Evolutionary conservation across 2,888 invertebrate genomes (phyloP).

Genomic region (Epinotia bilunana): DNA sequence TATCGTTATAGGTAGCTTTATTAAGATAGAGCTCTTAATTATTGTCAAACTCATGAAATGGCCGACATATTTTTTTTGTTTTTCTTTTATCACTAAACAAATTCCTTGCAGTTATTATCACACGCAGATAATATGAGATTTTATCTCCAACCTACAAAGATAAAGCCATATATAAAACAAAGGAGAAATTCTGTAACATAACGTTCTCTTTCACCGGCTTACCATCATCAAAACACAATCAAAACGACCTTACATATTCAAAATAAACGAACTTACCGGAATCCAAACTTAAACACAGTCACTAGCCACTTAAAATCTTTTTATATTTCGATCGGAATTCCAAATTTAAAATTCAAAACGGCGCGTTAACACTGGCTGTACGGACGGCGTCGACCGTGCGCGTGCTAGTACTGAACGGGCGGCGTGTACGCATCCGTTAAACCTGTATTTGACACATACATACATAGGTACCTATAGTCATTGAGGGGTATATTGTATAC

Average conservation of each 20-base stretch:
- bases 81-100: background rate
- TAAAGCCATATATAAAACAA: conserved; percentile 9
- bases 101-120: background rate
- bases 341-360: conserved; percentile 5
- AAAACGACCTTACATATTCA: background rate
- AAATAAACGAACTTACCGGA: conserved; percentile 30
- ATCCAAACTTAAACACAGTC: conserved; percentile 4
- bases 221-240: no score
- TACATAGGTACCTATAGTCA: conserved; percentile 17
- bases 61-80: background rate
- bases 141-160: conserved; percentile 32
- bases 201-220: conserved; percentile 15
- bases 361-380: conserved; percentile 30
- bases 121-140: background rate
- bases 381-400: conserved; percentile 29
- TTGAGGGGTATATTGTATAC: conserved; percentile 16
- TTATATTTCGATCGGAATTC: conserved; percentile 3
- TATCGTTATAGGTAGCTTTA: background rate
- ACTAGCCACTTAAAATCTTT: conserved; percentile 33
- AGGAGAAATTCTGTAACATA: conserved; percentile 8
- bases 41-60: background rate
- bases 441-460: conserved; percentile 39
- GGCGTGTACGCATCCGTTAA: conserved; percentile 36
- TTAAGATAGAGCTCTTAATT: background rate
- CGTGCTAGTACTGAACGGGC: conserved; percentile 34